These are phyloP conservation scores for Hymenochirus boettgeri DNA, from an alignment of 2,113 vertebrate species.

Conservation along the genomic window DNA sequence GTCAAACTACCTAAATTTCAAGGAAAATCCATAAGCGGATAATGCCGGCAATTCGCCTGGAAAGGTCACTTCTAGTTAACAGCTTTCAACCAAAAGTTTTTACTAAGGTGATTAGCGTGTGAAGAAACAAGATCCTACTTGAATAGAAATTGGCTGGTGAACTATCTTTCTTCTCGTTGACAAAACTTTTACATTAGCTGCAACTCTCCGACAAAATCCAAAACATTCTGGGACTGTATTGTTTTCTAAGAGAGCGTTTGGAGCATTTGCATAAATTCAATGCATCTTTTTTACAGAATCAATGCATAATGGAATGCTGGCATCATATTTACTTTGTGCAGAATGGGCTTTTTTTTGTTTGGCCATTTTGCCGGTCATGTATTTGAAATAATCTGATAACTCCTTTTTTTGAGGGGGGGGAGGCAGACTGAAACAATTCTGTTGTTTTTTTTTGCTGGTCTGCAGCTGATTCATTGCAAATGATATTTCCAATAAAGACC, in stretches of 20 bases:
- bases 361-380: constrained; percentile 25
- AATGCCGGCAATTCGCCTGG: neutral
- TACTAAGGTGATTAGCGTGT: neutral
- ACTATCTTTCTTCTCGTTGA: neutral
- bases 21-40: too few relatives aligned
- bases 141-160: neutral
- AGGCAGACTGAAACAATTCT: constrained; percentile 62
- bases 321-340: constrained; percentile 15
- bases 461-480: constrained; percentile 91
- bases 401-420: constrained; percentile 48
- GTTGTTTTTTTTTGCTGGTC: constrained; percentile 79
- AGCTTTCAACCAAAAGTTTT: neutral
- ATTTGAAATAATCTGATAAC: constrained; percentile 32
- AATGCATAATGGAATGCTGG: constrained; percentile 1
- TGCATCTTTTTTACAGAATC: constrained; percentile 2
- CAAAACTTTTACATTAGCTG: constrained; percentile 1
- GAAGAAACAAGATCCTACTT: neutral
- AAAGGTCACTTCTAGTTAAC: neutral
- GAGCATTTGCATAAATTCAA: constrained; percentile 5
- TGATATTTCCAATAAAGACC: constrained; percentile 96
- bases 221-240: neutral
- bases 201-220: neutral
- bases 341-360: constrained; percentile 10
- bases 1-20: too few relatives aligned
- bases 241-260: neutral